A percentile compares a stretch with the other conserved stretches of the same genome.
Conservation (phyloP, 2,113 vertebrate species). For the Ochotona curzoniae region DNA sequence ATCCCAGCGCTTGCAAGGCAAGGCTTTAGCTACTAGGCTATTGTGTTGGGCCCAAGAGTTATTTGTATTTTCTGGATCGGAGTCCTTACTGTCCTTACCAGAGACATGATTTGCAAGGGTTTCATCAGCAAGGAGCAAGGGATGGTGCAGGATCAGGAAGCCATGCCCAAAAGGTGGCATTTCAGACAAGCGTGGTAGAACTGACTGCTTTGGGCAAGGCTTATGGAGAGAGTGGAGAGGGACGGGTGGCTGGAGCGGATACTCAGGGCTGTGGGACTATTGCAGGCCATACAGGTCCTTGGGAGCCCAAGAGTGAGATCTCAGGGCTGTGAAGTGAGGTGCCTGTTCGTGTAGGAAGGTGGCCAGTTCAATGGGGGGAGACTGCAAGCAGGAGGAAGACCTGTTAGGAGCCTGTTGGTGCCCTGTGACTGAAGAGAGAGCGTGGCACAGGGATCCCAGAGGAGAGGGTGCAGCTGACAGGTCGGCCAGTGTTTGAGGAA, state of each 20-base stretch:
- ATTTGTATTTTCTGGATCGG: constrained; percentile 3
- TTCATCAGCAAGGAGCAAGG: neutral
- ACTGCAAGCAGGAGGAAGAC: neutral
- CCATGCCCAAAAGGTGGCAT: neutral
- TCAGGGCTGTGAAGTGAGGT: neutral
- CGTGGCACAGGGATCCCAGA: neutral
- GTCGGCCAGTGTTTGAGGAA: neutral
- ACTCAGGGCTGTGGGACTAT: neutral
- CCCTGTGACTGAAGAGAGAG: neutral
- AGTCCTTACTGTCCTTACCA: neutral
- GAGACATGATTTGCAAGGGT: neutral
- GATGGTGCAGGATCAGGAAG: neutral
- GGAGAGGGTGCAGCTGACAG: neutral
- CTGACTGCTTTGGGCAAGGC: neutral
- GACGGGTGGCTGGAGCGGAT: neutral
- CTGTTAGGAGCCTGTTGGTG: neutral
- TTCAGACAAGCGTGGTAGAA: neutral
- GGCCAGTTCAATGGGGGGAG: neutral
- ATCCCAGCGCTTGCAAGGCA: no score
- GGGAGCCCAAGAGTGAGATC: neutral
- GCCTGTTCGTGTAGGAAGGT: neutral
- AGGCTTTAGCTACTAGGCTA: no score
- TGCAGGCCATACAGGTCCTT: neutral
- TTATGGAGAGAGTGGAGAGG: neutral
- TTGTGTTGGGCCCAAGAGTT: neutral